Conservation (phyloP, 2,888 invertebrate genomes). For the Pandemis heparana region DNA sequence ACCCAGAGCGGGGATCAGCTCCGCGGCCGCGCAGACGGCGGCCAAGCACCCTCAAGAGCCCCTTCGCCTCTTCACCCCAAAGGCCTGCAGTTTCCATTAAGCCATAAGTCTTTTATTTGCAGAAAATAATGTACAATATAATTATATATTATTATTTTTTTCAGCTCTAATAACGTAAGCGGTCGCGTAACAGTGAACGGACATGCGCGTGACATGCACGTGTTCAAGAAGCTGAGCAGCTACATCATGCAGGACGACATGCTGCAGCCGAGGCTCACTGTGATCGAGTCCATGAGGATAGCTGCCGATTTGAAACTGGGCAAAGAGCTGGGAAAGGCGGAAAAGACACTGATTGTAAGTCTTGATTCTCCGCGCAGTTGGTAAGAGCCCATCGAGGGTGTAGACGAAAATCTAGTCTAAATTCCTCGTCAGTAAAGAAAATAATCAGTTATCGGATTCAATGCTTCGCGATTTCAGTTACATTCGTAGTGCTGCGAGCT, state of each 20-base stretch:
- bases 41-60: too few relatives aligned
- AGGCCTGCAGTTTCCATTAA: too few relatives aligned
- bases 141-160: slow-evolving; percentile 23
- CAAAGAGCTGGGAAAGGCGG: slow-evolving; percentile 80
- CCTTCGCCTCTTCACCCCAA: too few relatives aligned
- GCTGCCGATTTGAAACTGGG: slow-evolving; percentile 91
- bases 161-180: slow-evolving; percentile 86
- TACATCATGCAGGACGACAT: slow-evolving; percentile 94
- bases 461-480: too few relatives aligned
- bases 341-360: slow-evolving; percentile 88
- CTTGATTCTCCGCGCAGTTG: background rate
- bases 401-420: too few relatives aligned
- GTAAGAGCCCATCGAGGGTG: too few relatives aligned
- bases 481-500: background rate
- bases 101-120: too few relatives aligned
- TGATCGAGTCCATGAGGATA: slow-evolving; percentile 90
- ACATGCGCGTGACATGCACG: slow-evolving; percentile 87
- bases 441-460: too few relatives aligned
- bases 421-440: too few relatives aligned
- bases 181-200: slow-evolving; percentile 90
- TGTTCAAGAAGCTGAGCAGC: slow-evolving; percentile 90
- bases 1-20: too few relatives aligned
- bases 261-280: slow-evolving; percentile 89
- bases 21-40: too few relatives aligned
- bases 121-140: too few relatives aligned